Evolutionary conservation across 1,140 invertebrate species (phyloP).

Genomic region (Dendroctonus valens): DNA sequence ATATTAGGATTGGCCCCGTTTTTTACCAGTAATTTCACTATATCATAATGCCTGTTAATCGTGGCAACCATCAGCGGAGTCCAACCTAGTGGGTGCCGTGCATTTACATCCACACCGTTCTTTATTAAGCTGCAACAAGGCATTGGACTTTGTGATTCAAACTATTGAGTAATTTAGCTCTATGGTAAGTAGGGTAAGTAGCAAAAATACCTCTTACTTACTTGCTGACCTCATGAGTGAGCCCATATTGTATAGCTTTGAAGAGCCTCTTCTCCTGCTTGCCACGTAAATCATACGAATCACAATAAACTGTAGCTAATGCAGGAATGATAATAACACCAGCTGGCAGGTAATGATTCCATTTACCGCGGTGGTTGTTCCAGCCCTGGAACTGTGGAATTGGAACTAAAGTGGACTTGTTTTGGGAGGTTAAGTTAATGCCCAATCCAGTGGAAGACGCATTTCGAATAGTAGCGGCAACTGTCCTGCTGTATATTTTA

Average conservation of each 20-base stretch:
- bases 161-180: not conserved
- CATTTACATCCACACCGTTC: conserved; percentile 59
- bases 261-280: conserved; percentile 57
- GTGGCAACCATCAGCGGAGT: conserved; percentile 82
- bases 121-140: conserved; percentile 41
- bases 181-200: not conserved
- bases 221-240: conserved; percentile 60
- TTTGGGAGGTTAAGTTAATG: no score
- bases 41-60: conserved; percentile 68
- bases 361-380: not conserved
- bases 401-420: no score
- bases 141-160: not conserved
- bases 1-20: conserved; percentile 78
- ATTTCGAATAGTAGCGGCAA: no score
- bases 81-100: conserved; percentile 76
- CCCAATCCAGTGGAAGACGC: no score
- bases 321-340: conserved; percentile 10
- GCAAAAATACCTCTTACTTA: conserved; percentile 45
- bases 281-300: conserved; percentile 12
- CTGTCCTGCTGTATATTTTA: no score
- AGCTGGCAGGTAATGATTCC: not conserved
- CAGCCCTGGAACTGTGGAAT: not conserved
- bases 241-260: conserved; percentile 62
- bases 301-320: conserved; percentile 12
- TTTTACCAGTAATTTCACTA: conserved; percentile 67